Evolutionary conservation across 1,140 invertebrate genomes (phyloP), one percentile per base, ranked within the genome.

Genomic region (Potamilus streckersoni): DNA sequence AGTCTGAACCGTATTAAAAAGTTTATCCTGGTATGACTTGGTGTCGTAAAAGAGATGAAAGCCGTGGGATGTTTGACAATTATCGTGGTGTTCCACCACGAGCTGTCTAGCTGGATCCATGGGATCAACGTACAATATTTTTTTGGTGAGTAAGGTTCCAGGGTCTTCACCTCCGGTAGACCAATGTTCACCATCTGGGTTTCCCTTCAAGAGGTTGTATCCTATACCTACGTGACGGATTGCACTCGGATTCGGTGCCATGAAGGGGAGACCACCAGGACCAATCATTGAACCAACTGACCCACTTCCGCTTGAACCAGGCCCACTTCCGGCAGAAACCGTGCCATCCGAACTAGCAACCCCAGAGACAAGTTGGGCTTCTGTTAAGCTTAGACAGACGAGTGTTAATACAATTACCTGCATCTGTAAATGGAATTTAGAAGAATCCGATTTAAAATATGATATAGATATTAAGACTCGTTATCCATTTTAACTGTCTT

Each of bases 1-100:
- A 27, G 80, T 60, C 12, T 78, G 49, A 2, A 82, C 77, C n/a
- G 49, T 74, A 16, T 60, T 65, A 0, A 69, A 49, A 3, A 83
- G 76, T 66, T 83, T 81, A 58, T 81, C 73, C 64, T 81, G 82
- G 65, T 83, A 83, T 2, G 82, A 79, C 58, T 81, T 79, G 19
- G 66, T 71, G 64, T 74, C 78, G 63, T 76, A 83, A 59, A 83
- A 81, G 3, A 80, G 64, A 19, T 56, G 55, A n/a, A 67, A 78
- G 2, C 63, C 65, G 15, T 72, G 66, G 38, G 58, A 57, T 5
- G 56, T 56, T 14, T 62, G 65, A 56, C 82, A 83, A 23, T 73
- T 71, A 65, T 80, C 75, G n/a, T 80, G 77, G n/a, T 73, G 64
- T 64, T 83, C 77, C 2, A 27, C n/a, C 13, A 78, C 66, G 0